Percentiles rank a stretch among this genome's conserved stretches.
Conservation (phyloP, 1,140 invertebrate species). For the Drosophila obscura region DNA sequence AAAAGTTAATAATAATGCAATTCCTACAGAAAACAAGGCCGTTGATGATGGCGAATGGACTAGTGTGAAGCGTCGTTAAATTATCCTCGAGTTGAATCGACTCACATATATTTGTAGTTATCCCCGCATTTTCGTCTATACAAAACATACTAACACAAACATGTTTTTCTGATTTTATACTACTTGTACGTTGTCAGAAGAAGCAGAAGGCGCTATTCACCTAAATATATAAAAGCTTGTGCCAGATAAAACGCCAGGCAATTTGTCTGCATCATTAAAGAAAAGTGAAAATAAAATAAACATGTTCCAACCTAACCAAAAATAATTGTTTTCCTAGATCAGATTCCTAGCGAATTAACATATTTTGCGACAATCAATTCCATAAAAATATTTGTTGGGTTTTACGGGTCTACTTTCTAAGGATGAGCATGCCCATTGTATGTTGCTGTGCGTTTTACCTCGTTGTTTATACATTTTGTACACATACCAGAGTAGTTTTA, state of each 20-base stretch:
- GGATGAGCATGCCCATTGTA: no score
- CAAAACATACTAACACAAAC: constrained; percentile 45
- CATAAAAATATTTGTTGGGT: no score
- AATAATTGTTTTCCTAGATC: background rate
- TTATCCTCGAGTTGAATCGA: constrained; percentile 1
- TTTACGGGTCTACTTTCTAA: no score
- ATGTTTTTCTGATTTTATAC: constrained; percentile 48
- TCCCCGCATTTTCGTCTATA: constrained; percentile 54
- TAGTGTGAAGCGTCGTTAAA: constrained; percentile 81
- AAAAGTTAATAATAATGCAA: background rate
- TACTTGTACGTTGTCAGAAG: constrained; percentile 45
- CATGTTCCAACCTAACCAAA: constrained; percentile 24
- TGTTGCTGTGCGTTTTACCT: no score
- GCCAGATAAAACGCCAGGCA: constrained; percentile 22
- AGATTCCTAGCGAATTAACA: no score
- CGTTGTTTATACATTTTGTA: no score
- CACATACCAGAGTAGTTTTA: no score
- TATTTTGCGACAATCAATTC: no score
- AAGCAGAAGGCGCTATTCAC: constrained; percentile 3
- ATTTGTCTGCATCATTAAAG: constrained; percentile 22
- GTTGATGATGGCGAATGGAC: constrained; percentile 82
- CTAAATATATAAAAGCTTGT: constrained; percentile 39
- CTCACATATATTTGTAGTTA: constrained; percentile 30
- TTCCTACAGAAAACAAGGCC: constrained; percentile 69
- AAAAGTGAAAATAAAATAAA: constrained; percentile 55